phyloP scores from a whole-genome alignment of 2,888 invertebrate species.

The Rotaria socialis region DNA sequence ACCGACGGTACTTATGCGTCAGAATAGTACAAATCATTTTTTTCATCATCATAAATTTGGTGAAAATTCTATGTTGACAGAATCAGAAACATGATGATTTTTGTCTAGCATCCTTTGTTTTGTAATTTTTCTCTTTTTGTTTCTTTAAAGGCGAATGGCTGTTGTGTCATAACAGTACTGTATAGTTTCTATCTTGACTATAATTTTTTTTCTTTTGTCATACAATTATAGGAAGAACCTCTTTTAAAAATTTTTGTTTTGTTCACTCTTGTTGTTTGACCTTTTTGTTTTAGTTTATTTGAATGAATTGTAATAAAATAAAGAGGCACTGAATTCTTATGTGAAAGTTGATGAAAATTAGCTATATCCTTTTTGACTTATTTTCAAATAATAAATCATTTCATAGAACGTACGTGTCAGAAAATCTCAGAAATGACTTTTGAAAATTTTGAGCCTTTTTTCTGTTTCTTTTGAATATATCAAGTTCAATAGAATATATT shows the following conservation, averaged over 20 bases:
- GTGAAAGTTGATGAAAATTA: too few species aligned
- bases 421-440: too few species aligned
- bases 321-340: not conserved
- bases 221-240: not conserved
- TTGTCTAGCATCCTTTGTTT: not conserved
- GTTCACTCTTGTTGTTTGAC: not conserved
- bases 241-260: not conserved
- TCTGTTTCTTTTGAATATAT: too few species aligned
- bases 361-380: too few species aligned
- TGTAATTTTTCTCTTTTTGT: not conserved
- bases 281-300: constrained; percentile 3
- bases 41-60: constrained; percentile 21
- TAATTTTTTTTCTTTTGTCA: not conserved
- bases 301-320: constrained; percentile 5
- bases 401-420: too few species aligned
- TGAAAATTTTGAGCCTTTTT: too few species aligned
- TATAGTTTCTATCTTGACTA: constrained; percentile 5
- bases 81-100: constrained; percentile 4
- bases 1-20: not conserved
- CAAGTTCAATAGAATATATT: too few species aligned
- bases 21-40: constrained; percentile 10
- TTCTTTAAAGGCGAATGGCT: constrained; percentile 6
- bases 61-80: constrained; percentile 3
- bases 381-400: too few species aligned
- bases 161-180: constrained; percentile 34